Base-by-base conservation (phyloP, 2,888 invertebrate genomes). In the Exocentrus adspersus region DNA sequence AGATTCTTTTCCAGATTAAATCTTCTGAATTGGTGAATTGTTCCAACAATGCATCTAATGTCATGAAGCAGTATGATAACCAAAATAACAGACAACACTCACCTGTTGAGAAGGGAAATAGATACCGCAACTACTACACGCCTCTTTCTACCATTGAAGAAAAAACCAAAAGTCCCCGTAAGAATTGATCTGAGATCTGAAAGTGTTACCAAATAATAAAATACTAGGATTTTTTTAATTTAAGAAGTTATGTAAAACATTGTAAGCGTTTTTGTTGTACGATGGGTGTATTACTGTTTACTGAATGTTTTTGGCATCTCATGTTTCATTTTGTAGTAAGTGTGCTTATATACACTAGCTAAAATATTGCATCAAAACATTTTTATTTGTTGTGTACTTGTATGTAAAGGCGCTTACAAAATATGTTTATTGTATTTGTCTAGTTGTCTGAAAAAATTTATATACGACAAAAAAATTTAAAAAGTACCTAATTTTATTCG, bases 31-130 rank as follows among this genome's bases (percentile, higher is more conserved):
- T 92, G 72, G 85, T 85, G 68, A 79, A 83, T 51, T 88, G 89
- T 42, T 88, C 89, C 64, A 84, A 85, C 71, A 86, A 87, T 65
- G 89, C 91, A 42, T 85, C 87, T 20, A 85, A 84, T 69, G 89
- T 90, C 75, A 80, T 92, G 74, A 86, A 87, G 51, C 88, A 89
- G 65, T 93, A 93, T 82, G 91, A 92, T 79, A 90, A 89, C 52
- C 84, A 88, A 37, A 37, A 37, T 37, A 37, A 37, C 5, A 37
- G 14, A 37, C 37, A 37, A 14, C 37, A 37, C 37, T 37, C 37
- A 37, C n/a, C 10, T 14, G 2, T 37, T 37, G 37, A 37, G 37
- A 64, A 53, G 45, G 70, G 66, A 17, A 65, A 67, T 20, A 58
- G 65, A 46, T 56, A 60, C 43, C 63, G 68, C 14, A 62, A 56